phyloP scores from a whole-genome alignment of 92 coral and sea anemone species.

The Isaurus tuberculatus region DNA sequence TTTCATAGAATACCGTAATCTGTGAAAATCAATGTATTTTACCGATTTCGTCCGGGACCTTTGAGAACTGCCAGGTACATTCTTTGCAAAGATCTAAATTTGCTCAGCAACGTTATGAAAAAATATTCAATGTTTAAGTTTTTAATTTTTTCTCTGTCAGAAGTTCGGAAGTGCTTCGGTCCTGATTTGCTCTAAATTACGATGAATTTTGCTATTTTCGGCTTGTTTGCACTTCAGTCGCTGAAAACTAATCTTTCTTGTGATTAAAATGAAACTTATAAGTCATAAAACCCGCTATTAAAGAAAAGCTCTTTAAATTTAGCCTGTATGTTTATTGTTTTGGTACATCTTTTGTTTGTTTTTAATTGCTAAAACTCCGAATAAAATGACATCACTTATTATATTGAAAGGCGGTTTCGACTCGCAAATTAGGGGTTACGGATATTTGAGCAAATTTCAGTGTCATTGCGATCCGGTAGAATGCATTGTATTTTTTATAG shows the following conservation, averaged over 20 bases:
- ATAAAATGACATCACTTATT: slow-evolving; percentile 42
- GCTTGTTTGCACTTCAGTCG: slow-evolving; percentile 33
- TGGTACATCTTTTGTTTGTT: slow-evolving; percentile 44
- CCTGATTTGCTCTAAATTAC: not conserved
- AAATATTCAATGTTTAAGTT: not conserved
- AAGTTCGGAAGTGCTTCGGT: not conserved
- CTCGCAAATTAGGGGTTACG: slow-evolving; percentile 42
- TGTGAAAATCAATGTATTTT: not conserved
- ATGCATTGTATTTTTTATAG: slow-evolving; percentile 41
- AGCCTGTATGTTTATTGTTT: slow-evolving; percentile 29
- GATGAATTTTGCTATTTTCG: not conserved
- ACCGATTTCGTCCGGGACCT: not conserved
- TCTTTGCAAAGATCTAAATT: slow-evolving; percentile 13
- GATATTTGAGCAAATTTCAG: slow-evolving; percentile 40
- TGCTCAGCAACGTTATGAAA: slow-evolving; percentile 28
- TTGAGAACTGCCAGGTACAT: slow-evolving; percentile 3
- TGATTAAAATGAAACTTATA: slow-evolving; percentile 48
- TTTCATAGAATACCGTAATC: not conserved
- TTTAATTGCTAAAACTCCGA: slow-evolving; percentile 42
- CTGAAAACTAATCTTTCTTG: slow-evolving; percentile 35
- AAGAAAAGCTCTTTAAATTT: slow-evolving; percentile 43
- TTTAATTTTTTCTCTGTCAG: not conserved
- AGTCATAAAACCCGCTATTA: slow-evolving; percentile 43
- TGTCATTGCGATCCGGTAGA: slow-evolving; percentile 43
- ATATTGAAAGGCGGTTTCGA: slow-evolving; percentile 44